These are phyloP conservation scores for Nezara viridula DNA, from an alignment of 2,888 invertebrate genomes.

Conservation along the genomic window DNA sequence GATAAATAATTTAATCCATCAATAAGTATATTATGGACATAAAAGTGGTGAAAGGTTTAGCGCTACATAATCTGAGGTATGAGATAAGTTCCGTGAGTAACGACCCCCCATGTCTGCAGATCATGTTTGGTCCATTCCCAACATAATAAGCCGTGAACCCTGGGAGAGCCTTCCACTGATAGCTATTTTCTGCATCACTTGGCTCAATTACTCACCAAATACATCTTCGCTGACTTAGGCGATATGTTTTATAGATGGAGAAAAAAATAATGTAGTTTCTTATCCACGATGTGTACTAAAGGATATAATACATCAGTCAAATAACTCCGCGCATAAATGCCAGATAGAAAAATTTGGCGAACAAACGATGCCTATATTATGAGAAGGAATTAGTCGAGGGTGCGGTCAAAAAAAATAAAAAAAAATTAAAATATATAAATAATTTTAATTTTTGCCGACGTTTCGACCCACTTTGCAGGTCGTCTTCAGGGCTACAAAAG, in stretches of 20 bases:
- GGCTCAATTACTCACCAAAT: background rate
- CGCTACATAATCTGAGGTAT: background rate
- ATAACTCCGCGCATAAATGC: background rate
- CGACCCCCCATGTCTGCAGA: background rate
- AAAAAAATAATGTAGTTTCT: background rate
- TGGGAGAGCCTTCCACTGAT: background rate
- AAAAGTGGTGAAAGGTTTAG: no score
- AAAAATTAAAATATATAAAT: no score
- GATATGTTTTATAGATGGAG: background rate
- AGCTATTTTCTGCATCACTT: constrained; percentile 22
- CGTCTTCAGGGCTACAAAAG: no score
- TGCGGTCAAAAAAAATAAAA: no score
- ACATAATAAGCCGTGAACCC: background rate
- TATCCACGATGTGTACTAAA: background rate
- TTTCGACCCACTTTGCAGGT: no score
- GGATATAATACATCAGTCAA: background rate
- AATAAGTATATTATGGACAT: background rate
- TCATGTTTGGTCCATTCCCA: background rate
- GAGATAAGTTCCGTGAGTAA: background rate
- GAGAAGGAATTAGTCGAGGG: no score
- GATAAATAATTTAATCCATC: background rate
- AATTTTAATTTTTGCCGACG: no score
- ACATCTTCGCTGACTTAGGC: background rate
- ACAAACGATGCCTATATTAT: background rate
- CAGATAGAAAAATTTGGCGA: background rate